A percentile compares a stretch with the other conserved stretches of the same genome.
Evolutionary conservation across 2,888 invertebrate species (phyloP).

Genomic region (Stenurella melanura): DNA sequence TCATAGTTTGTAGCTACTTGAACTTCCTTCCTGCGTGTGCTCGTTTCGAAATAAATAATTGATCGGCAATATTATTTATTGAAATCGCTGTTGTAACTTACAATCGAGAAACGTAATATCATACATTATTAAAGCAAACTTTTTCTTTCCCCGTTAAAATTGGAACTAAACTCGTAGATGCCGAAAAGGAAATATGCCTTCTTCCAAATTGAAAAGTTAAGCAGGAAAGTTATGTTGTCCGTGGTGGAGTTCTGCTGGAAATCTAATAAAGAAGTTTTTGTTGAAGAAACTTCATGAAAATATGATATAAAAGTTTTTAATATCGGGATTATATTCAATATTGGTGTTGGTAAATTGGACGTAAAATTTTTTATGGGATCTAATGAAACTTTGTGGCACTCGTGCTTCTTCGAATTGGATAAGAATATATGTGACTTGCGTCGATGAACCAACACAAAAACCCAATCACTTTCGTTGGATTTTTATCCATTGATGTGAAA

Average conservation of each 20-base stretch:
- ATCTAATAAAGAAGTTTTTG: slow-evolving; percentile 50
- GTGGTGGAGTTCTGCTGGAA: slow-evolving; percentile 25
- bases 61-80: too few species aligned
- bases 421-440: neutral
- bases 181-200: slow-evolving; percentile 7
- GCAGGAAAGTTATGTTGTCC: slow-evolving; percentile 35
- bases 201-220: slow-evolving; percentile 32
- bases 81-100: too few species aligned
- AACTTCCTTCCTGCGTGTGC: too few species aligned
- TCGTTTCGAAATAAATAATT: too few species aligned
- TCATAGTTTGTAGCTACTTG: too few species aligned
- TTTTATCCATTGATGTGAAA: neutral
- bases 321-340: slow-evolving; percentile 47
- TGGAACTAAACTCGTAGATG: neutral
- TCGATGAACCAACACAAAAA: neutral
- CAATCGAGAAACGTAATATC: neutral
- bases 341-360: slow-evolving; percentile 35
- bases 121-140: neutral
- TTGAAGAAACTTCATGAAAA: slow-evolving; percentile 42
- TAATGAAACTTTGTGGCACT: slow-evolving; percentile 18
- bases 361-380: slow-evolving; percentile 18
- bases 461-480: slow-evolving; percentile 5
- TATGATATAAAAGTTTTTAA: slow-evolving; percentile 45
- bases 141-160: neutral
- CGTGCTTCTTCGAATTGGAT: slow-evolving; percentile 7